Evolutionary conservation across 2,797 vertebrate species (phyloP).

Genomic region (Apogon hyalosoma): DNA sequence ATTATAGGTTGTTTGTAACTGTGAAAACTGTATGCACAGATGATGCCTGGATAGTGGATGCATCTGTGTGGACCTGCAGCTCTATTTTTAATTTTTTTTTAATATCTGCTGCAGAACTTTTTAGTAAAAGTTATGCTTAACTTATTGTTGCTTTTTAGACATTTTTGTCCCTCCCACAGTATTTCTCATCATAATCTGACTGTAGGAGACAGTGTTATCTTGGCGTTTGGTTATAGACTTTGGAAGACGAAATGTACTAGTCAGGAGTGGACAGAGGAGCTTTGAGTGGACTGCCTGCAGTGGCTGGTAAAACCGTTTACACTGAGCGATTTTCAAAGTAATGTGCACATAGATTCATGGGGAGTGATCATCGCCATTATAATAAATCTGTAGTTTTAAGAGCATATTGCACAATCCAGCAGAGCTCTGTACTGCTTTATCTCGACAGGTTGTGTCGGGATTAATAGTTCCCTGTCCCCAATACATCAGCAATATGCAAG

Average conservation of each 20-base stretch:
- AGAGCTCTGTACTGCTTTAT: slow-evolving; percentile 55
- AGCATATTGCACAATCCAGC: slow-evolving; percentile 38
- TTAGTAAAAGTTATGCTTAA: slow-evolving; percentile 1
- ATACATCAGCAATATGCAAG: slow-evolving; percentile 60
- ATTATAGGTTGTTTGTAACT: no score
- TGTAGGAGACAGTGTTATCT: slow-evolving; percentile 50
- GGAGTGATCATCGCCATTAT: slow-evolving; percentile 44
- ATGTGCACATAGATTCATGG: slow-evolving; percentile 41
- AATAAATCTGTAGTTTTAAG: slow-evolving; percentile 61
- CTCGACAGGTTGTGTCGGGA: slow-evolving; percentile 62
- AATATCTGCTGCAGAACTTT: no score
- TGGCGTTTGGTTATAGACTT: slow-evolving; percentile 52
- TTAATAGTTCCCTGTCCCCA: slow-evolving; percentile 68
- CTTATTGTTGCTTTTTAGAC: neutral
- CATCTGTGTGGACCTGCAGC: no score
- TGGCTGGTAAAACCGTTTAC: slow-evolving; percentile 31
- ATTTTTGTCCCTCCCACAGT: slow-evolving; percentile 13
- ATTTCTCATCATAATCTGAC: slow-evolving; percentile 52
- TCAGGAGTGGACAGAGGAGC: slow-evolving; percentile 29
- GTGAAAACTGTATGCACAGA: no score
- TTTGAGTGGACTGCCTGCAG: slow-evolving; percentile 34
- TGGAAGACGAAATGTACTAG: slow-evolving; percentile 34
- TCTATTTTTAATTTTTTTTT: no score
- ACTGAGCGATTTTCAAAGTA: slow-evolving; percentile 34
- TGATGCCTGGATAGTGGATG: no score